Percentiles rank a stretch among this genome's conserved stretches.
Conservation (phyloP, 2,113 vertebrate genomes). For the Micronycteris hirsuta region DNA sequence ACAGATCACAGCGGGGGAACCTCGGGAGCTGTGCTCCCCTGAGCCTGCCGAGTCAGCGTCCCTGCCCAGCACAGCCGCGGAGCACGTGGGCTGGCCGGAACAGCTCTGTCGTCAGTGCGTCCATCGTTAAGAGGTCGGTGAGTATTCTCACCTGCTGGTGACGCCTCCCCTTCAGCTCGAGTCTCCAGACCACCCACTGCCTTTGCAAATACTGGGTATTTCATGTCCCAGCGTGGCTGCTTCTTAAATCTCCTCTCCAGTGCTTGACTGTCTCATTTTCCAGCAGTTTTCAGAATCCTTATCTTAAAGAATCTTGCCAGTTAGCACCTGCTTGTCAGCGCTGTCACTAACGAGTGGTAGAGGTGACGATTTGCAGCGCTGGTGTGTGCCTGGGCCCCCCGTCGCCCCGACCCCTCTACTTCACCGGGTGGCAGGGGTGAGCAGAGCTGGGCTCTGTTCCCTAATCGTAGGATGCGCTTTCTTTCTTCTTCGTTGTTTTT, state of each 20-base stretch:
- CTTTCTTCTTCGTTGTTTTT: too few species aligned
- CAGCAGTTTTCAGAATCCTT: not conserved
- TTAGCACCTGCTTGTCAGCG: not conserved
- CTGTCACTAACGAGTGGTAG: not conserved
- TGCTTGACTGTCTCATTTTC: not conserved
- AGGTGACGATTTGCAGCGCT: not conserved
- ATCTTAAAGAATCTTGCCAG: not conserved
- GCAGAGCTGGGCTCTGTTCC: not conserved
- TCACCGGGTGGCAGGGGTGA: not conserved
- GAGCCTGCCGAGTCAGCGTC: not conserved
- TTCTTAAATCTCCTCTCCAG: not conserved
- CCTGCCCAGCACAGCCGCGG: slow-evolving; percentile 72
- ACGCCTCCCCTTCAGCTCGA: slow-evolving; percentile 95
- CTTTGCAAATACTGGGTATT: not conserved
- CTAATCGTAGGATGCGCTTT: too few species aligned
- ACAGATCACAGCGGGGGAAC: not conserved
- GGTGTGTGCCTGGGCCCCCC: accelerated
- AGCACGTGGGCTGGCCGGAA: slow-evolving; percentile 95
- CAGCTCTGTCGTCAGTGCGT: slow-evolving; percentile 91
- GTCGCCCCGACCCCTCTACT: not conserved
- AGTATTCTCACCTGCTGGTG: slow-evolving; percentile 95
- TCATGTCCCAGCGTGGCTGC: not conserved
- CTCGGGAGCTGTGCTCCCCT: not conserved
- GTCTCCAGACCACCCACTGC: slow-evolving; percentile 96
- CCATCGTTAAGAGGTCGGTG: slow-evolving; percentile 93